These are phyloP conservation scores for Pachycephus smyrnensis DNA, from an alignment of 2,888 invertebrate genomes.

Conservation along the genomic window DNA sequence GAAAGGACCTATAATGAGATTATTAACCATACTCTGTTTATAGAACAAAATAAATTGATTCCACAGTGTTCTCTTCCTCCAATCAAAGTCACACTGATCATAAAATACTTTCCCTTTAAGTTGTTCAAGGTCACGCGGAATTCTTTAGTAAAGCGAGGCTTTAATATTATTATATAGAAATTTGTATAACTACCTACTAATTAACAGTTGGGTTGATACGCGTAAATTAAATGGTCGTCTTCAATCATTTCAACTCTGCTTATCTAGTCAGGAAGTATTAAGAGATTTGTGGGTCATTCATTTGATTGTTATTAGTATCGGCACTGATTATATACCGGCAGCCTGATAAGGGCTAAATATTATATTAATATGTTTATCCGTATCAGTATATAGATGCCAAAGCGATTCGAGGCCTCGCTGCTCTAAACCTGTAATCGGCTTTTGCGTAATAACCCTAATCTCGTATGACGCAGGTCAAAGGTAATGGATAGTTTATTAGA, in stretches of 20 bases:
- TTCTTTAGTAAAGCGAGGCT: no score
- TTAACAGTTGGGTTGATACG: no score
- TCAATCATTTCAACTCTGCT: no score
- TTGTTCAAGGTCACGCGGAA: not conserved
- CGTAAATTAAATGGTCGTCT: not conserved
- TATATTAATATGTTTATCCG: not conserved
- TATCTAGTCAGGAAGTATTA: not conserved
- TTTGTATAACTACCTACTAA: not conserved
- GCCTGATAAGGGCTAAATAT: not conserved
- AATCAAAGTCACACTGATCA: not conserved
- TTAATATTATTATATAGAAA: not conserved
- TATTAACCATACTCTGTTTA: not conserved
- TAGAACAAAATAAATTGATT: no score
- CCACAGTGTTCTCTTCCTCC: not conserved
- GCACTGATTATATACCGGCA: not conserved
- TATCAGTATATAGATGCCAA: not conserved
- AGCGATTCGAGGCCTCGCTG: not conserved
- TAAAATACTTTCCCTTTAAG: not conserved
- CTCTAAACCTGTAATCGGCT: not conserved
- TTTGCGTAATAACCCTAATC: not conserved
- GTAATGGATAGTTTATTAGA: not conserved
- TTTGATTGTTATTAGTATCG: no score
- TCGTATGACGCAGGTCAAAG: not conserved
- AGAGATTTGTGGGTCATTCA: not conserved
- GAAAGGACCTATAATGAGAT: not conserved